Percentiles rank a stretch among this genome's conserved stretches.
These are phyloP conservation scores for Misgurnus mizolepis DNA, from an alignment of 2,113 vertebrate genomes.

Conservation along the genomic window DNA sequence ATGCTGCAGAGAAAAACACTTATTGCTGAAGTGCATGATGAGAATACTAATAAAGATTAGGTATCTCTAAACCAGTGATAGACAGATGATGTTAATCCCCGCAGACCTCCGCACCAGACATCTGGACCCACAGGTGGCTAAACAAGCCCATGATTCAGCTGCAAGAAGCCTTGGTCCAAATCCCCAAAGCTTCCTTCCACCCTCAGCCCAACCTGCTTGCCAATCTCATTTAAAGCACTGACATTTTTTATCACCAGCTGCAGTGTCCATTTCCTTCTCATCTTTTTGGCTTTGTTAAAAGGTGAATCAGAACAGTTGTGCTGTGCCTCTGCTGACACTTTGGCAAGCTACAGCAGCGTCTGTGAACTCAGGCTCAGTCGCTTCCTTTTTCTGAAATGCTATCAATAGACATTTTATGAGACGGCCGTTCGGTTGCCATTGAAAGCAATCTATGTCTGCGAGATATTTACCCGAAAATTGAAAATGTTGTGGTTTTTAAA, in stretches of 20 bases:
- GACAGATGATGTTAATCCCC: constrained; percentile 61
- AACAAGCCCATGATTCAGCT: constrained; percentile 66
- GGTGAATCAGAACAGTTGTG: constrained; percentile 53
- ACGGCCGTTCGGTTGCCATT: constrained; percentile 10
- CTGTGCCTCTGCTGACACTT: constrained; percentile 28
- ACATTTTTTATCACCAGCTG: constrained; percentile 54
- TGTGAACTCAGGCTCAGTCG: constrained; percentile 26
- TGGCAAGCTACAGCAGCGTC: constrained; percentile 9
- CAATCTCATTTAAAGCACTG: constrained; percentile 54
- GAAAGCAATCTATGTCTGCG: constrained; percentile 19
- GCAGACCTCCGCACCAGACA: constrained; percentile 66
- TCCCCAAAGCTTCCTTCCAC: constrained; percentile 54
- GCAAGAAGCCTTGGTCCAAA: constrained; percentile 67
- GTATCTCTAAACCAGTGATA: constrained; percentile 42
- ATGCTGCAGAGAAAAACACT: constrained; percentile 11
- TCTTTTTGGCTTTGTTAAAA: constrained; percentile 34
- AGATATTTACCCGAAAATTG: background rate
- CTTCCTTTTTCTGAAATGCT: constrained; percentile 19
- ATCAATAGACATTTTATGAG: constrained; percentile 39
- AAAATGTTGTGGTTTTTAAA: background rate
- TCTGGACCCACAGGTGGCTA: constrained; percentile 76
- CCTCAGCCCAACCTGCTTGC: constrained; percentile 48
- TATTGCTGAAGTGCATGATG: background rate
- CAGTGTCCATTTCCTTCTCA: constrained; percentile 40
- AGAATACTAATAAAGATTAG: constrained; percentile 13